Evolutionary conservation across 53 echinoderm and acorn worm species (phyloP), one percentile per base, ranked within the genome.

Genomic region (Temnopleurus reevesii): DNA sequence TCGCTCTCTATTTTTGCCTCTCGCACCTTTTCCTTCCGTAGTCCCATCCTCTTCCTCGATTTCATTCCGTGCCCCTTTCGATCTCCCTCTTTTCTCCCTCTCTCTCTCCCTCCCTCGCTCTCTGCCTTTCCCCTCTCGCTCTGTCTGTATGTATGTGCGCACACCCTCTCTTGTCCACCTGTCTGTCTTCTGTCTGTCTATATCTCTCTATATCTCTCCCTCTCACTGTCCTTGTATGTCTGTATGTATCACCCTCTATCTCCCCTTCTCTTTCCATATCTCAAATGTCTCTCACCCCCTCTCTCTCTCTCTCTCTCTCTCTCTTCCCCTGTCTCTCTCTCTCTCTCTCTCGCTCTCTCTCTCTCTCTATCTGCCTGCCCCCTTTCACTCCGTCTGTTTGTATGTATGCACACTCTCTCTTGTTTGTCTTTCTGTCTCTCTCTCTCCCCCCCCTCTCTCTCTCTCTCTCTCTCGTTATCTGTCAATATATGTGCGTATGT

Each of bases 311-410:
- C 64, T 64, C 26, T 64, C 1, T 0, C 31, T 23, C 29, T 19
- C 23, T 63, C 31, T 64, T 31, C 15, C 8, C n/a, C 59, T 59
- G 15, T 64, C 64, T 64, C 31, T 4, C 30, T 64, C 24, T 18
- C 64, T 64, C 59, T 59, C 59, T 59, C 59, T 2, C 59, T 59
- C 59, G 12, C 59, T 59, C 53, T 12, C 59, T 59, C 59, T 59
- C 59, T 59, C 21, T 12, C 59, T 1, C 59, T 21, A 12, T 25
- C 1, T 59, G 15, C 21, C 21, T 8, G 21, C 0, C 59, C 59
- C 17, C n/a, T 21, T 59, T 21, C 21, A 13, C n/a, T 0, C 26
- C 21, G 7, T 25, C 59, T n/a, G 26, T 59, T 25, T 8, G 8
- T 59, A 13, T 59, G 8, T 8, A 17, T 23, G n/a, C 59, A 17